Percentiles rank a stretch among this genome's conserved stretches.
These are phyloP conservation scores for Steromphala cineraria DNA, from an alignment of 2,888 invertebrate genomes.

Conservation along the genomic window DNA sequence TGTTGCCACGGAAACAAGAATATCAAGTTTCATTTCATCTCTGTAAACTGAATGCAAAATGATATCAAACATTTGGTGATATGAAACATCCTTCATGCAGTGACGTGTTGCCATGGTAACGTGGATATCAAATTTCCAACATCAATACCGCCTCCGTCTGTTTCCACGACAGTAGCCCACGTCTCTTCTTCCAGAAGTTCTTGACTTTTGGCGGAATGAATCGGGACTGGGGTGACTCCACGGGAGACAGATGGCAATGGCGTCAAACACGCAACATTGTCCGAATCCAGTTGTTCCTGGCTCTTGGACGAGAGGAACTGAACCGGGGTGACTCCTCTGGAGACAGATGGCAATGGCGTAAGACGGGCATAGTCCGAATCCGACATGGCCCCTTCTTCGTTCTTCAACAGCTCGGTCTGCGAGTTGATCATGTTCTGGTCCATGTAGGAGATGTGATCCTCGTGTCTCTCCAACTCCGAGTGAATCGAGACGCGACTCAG, in stretches of 20 bases:
- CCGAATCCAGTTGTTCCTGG: background rate
- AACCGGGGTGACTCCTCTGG: background rate
- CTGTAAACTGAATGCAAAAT: too few relatives aligned
- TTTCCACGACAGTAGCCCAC: background rate
- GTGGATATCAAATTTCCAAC: too few relatives aligned
- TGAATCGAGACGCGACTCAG: background rate
- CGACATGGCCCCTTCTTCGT: background rate
- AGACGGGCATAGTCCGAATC: background rate
- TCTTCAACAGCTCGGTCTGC: background rate
- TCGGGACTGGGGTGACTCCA: background rate
- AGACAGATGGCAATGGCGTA: background rate
- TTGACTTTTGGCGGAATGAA: background rate
- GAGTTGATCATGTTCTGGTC: constrained; percentile 2
- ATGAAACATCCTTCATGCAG: too few relatives aligned
- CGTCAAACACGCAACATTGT: background rate
- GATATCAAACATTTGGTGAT: too few relatives aligned
- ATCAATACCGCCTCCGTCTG: background rate
- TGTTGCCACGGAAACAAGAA: too few relatives aligned
- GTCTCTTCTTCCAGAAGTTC: background rate
- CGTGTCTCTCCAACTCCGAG: background rate
- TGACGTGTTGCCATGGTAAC: too few relatives aligned
- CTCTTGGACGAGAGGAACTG: background rate
- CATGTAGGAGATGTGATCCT: background rate
- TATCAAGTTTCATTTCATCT: too few relatives aligned
- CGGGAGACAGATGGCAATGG: background rate